phyloP scores from a whole-genome alignment of 2,888 invertebrate species.

The Heliconius hortense region DNA sequence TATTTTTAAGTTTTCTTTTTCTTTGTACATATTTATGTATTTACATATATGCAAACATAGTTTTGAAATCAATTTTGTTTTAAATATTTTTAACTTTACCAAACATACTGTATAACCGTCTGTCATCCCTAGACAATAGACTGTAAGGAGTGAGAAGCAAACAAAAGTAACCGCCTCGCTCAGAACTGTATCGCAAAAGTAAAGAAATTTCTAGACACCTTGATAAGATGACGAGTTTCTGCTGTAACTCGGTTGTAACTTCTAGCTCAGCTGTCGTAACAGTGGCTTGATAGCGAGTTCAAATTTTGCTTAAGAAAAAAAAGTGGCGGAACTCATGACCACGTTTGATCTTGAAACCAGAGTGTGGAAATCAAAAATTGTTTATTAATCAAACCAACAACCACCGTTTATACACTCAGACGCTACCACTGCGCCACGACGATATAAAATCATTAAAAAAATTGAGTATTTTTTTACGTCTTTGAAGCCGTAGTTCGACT shows the following conservation, averaged over 20 bases:
- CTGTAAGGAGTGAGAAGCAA: slow-evolving; percentile 47
- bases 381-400: no score
- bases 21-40: no score
- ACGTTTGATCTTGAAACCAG: no score
- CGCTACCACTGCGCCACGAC: no score
- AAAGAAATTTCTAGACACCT: slow-evolving; percentile 24
- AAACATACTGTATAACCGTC: slow-evolving; percentile 43
- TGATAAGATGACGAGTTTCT: slow-evolving; percentile 7
- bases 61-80: neutral
- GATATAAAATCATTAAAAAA: no score
- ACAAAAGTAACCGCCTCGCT: slow-evolving; percentile 44
- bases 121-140: slow-evolving; percentile 52
- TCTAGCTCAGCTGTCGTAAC: neutral
- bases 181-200: slow-evolving; percentile 19
- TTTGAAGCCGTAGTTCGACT: no score
- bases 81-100: neutral
- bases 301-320: neutral
- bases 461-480: no score
- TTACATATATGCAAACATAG: no score
- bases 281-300: neutral
- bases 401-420: no score
- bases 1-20: neutral
- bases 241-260: neutral
- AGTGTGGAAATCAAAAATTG: no score
- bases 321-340: no score